These are phyloP conservation scores for Disparrhopalites patrizii DNA, from an alignment of 2,888 invertebrate species.

Conservation along the genomic window DNA sequence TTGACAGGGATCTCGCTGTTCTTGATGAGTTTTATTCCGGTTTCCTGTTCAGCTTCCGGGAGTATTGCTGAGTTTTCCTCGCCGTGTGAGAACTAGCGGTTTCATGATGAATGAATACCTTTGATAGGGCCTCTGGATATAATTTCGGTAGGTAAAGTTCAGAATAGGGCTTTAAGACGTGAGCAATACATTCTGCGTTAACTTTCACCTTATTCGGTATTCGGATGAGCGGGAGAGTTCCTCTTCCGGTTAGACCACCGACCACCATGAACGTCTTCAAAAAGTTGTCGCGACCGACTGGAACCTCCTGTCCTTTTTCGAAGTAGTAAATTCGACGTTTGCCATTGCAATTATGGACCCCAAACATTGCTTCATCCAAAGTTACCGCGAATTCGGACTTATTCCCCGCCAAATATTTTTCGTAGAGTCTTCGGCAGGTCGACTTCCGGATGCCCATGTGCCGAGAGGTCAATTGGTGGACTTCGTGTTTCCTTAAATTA, in stretches of 20 bases:
- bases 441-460: neutral
- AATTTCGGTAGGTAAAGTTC: slow-evolving; percentile 21
- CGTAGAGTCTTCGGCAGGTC: slow-evolving; percentile 12
- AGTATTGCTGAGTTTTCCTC: slow-evolving; percentile 11
- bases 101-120: slow-evolving; percentile 32
- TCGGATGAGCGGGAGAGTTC: slow-evolving; percentile 22
- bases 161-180: slow-evolving; percentile 23
- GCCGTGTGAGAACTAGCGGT: slow-evolving; percentile 23
- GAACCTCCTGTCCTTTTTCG: neutral
- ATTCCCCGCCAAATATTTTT: slow-evolving; percentile 11
- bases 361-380: slow-evolving; percentile 28
- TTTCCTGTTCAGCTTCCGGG: slow-evolving; percentile 8
- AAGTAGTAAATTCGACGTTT: slow-evolving; percentile 14
- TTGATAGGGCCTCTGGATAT: slow-evolving; percentile 21
- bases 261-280: slow-evolving; percentile 25
- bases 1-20: slow-evolving; percentile 24
- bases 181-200: slow-evolving; percentile 18
- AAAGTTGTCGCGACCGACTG: slow-evolving; percentile 9
- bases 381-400: slow-evolving; percentile 21
- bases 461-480: neutral
- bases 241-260: slow-evolving; percentile 25
- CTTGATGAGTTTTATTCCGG: slow-evolving; percentile 13
- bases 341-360: slow-evolving; percentile 10
- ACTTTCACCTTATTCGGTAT: slow-evolving; percentile 32
- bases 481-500: too few species aligned